phyloP scores from a whole-genome alignment of 1,140 invertebrate species.

The Cydia pomonella region DNA sequence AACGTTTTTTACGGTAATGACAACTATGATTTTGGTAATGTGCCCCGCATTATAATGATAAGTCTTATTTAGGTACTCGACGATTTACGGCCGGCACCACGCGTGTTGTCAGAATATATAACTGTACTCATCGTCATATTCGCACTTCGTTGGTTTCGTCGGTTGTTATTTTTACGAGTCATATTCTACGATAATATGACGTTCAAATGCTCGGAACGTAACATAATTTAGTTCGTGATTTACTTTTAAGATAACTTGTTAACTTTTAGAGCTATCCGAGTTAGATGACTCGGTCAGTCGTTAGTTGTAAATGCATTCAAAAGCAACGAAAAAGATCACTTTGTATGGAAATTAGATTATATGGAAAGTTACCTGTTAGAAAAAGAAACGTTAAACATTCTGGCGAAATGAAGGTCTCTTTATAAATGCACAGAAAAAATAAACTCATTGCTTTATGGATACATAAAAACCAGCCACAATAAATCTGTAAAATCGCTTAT shows the following conservation, averaged over 20 bases:
- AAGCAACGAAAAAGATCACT: background rate
- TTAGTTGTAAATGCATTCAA: background rate
- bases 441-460: no score
- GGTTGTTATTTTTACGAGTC: conserved; percentile 58
- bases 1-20: conserved; percentile 38
- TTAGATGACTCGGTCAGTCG: background rate
- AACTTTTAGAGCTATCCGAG: background rate
- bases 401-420: no score
- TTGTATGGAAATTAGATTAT: background rate
- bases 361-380: background rate
- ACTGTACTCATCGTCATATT: conserved; percentile 64
- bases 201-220: conserved; percentile 33
- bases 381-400: no score
- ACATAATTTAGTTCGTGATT: background rate
- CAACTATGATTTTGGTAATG: conserved; percentile 55
- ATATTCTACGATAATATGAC: conserved; percentile 47
- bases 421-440: no score
- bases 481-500: background rate
- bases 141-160: conserved; percentile 67
- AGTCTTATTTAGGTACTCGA: conserved; percentile 32
- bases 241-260: background rate
- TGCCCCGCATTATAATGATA: conserved; percentile 48
- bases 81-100: conserved; percentile 56
- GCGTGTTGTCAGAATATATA: conserved; percentile 65
- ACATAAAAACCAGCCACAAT: no score